Percentiles rank a stretch among this genome's conserved stretches.
These are phyloP conservation scores for Aphyosemion australe DNA, from an alignment of 2,113 vertebrate species.

Conservation along the genomic window DNA sequence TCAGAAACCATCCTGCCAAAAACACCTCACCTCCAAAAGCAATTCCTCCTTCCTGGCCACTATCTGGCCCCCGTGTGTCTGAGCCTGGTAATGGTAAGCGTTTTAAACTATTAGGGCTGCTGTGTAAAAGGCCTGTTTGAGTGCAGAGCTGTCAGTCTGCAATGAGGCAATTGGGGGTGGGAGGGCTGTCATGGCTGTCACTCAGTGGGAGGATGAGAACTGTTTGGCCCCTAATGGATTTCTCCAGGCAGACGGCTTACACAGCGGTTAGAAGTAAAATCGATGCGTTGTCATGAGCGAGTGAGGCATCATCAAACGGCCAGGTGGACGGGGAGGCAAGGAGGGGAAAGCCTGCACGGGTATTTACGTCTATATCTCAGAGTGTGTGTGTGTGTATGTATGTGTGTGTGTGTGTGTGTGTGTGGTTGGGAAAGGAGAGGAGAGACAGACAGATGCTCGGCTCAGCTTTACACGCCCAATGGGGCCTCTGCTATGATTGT, in stretches of 20 bases:
- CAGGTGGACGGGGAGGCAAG: slow-evolving; percentile 85
- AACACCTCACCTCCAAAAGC: slow-evolving; percentile 36
- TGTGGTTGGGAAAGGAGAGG: slow-evolving; percentile 49
- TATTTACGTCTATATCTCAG: slow-evolving; percentile 80
- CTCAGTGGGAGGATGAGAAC: slow-evolving; percentile 89
- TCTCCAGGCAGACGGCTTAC: slow-evolving; percentile 94
- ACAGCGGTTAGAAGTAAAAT: slow-evolving; percentile 95
- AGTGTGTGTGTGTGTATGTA: slow-evolving; percentile 45
- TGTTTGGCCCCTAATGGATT: slow-evolving; percentile 97
- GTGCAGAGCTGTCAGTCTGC: slow-evolving; percentile 93
- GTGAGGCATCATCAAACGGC: slow-evolving; percentile 87
- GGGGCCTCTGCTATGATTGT: slow-evolving; percentile 73
- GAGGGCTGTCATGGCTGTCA: slow-evolving; percentile 77
- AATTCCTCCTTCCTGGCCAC: slow-evolving; percentile 70
- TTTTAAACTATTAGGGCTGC: slow-evolving; percentile 97
- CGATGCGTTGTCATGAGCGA: slow-evolving; percentile 97
- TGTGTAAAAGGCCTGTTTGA: slow-evolving; percentile 93
- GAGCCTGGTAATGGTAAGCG: slow-evolving; percentile 96
- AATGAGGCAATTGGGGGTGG: slow-evolving; percentile 71
- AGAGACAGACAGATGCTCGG: slow-evolving; percentile 79
- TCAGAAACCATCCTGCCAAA: slow-evolving; percentile 39
- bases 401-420: slow-evolving; percentile 51
- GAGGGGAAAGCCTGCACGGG: slow-evolving; percentile 60
- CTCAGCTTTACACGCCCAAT: slow-evolving; percentile 73
- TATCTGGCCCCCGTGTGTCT: slow-evolving; percentile 83